Evolutionary conservation across 2,113 vertebrate genomes (phyloP), one percentile per base, ranked within the genome.

Genomic region (Copsychus sechellarum): DNA sequence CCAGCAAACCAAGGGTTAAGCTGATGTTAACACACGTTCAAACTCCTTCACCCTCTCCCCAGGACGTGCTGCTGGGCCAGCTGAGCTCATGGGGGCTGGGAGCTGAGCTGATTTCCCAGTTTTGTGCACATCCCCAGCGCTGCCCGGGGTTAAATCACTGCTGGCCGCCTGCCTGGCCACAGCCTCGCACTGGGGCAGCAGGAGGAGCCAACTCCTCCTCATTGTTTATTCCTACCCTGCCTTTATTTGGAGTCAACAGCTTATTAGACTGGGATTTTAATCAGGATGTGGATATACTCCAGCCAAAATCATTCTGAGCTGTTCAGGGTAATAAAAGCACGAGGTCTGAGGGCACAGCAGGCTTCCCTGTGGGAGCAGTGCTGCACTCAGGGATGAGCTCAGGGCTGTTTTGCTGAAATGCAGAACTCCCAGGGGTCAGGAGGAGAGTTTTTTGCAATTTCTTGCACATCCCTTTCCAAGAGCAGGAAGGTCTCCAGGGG

Each of bases 241-340:
- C 93, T 96, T 96, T 92, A 96, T 96, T 96, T 96, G 95, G 95
- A 96, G 80, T 95, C 95, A 96, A 96, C 90, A 93, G 90, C 91
- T 88, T 61, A 86, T 96, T 93, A 93, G 67, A 14, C 43, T 88
- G 88, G 82, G 92, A 81, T 92, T 96, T 92, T 81, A 92, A 96
- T 94, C 90, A 92, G 92, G 92, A 96, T 93, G 72, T 72, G 85
- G 72, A 61, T 50, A 61, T 5, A 19, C 36, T 42, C 51, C 48
- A 81, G 92, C 76, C 82, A 77, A 57, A 92, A 51, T 53, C 67
- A 94, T 76, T 65, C 53, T 6, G 50, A 76, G 72, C 65, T 88
- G 80, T 42, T 51, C 57, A 81, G 88, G 72, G 82, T 42, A 81
- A 94, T n/a, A 47, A 48, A 88, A 85, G 22, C 79, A 36, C 42